phyloP scores from a whole-genome alignment of 2,888 invertebrate species.

The Euzophera pinguis region DNA sequence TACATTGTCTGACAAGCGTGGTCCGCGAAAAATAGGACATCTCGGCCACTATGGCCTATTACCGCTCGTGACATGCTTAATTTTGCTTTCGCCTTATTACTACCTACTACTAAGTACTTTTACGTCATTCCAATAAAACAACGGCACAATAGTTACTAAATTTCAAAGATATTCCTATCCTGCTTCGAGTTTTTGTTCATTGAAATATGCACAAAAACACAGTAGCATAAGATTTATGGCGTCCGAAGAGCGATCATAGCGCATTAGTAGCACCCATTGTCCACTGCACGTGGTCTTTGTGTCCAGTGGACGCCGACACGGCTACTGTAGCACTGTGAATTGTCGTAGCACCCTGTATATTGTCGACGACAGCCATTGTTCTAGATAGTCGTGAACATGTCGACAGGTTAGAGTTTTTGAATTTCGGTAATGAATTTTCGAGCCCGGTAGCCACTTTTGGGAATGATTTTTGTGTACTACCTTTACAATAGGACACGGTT shows the following conservation, averaged over 20 bases:
- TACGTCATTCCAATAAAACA: too few species aligned
- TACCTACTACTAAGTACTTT: too few species aligned
- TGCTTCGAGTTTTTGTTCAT: background rate
- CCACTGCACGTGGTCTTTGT: constrained; percentile 66
- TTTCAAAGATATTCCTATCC: too few species aligned
- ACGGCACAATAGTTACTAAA: too few species aligned
- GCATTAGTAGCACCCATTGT: constrained; percentile 72
- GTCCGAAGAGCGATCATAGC: constrained; percentile 66
- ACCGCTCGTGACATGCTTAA: too few species aligned
- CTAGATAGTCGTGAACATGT: constrained; percentile 67
- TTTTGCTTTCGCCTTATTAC: too few species aligned
- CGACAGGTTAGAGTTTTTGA: constrained; percentile 60
- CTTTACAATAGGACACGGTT: constrained; percentile 3
- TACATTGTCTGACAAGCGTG: too few species aligned
- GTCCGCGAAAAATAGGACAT: too few species aligned
- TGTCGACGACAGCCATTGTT: constrained; percentile 47
- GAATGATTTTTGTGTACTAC: constrained; percentile 10
- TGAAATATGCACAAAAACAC: constrained; percentile 40
- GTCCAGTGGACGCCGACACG: constrained; percentile 29
- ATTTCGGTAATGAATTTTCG: constrained; percentile 23
- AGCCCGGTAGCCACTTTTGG: constrained; percentile 34
- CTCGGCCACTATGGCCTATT: too few species aligned
- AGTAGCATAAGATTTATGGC: constrained; percentile 68
- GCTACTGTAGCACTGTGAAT: constrained; percentile 35
- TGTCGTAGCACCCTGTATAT: constrained; percentile 20